A percentile compares a stretch with the other conserved stretches of the same genome.
These are phyloP conservation scores for Saccopteryx leptura DNA, from an alignment of 2,113 vertebrate species.

Conservation along the genomic window DNA sequence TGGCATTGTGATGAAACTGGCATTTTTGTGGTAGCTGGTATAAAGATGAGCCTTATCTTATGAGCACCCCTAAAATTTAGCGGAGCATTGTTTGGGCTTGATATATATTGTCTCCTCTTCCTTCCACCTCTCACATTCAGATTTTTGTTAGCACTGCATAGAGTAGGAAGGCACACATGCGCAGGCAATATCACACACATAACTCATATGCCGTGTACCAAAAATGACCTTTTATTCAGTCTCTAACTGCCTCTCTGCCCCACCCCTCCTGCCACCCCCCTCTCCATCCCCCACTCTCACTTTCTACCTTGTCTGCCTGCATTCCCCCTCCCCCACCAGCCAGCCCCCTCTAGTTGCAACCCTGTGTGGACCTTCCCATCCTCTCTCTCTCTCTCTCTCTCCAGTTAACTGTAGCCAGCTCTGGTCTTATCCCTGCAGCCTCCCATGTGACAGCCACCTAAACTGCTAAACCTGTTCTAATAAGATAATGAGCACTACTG, in stretches of 20 bases:
- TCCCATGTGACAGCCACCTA: neutral
- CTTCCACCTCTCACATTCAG: neutral
- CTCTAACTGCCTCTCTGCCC: neutral
- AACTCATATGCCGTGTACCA: neutral
- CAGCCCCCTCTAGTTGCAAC: neutral
- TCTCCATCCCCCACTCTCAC: neutral
- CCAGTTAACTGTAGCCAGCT: neutral
- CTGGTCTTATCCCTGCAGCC: neutral
- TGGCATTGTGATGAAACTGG: neutral
- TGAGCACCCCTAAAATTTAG: neutral
- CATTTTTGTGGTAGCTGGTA: neutral
- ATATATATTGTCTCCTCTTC: neutral
- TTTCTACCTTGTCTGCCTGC: rapidly evolving
- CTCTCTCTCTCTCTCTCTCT: neutral
- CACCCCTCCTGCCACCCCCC: neutral
- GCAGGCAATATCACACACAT: neutral
- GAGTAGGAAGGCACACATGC: neutral
- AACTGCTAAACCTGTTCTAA: neutral
- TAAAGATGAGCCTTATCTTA: neutral
- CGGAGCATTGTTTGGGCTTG: neutral
- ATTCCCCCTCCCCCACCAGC: too few relatives aligned
- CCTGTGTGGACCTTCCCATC: neutral
- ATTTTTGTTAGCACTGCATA: neutral
- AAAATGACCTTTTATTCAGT: neutral
- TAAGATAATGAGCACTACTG: neutral